Conservation (phyloP, 2,797 vertebrate species). For the Macropodus opercularis region DNA sequence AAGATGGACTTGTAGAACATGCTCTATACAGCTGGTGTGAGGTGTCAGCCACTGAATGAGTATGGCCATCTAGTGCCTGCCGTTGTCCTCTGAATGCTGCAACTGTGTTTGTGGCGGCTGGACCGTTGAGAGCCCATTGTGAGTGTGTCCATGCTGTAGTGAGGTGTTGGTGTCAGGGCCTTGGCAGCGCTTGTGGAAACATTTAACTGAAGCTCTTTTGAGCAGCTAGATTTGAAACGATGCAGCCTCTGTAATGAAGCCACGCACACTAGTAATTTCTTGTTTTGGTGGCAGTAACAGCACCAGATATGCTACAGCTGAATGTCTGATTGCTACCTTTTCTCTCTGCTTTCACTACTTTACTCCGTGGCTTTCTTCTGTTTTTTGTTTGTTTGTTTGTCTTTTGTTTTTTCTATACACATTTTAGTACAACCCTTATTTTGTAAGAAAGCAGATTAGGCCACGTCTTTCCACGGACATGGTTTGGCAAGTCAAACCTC, state of each 20-base stretch:
- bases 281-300: neutral
- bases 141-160: conserved; percentile 53
- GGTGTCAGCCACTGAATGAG: conserved; percentile 11
- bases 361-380: neutral
- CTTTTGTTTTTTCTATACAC: conserved; percentile 16
- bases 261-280: neutral
- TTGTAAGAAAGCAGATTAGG: conserved; percentile 50
- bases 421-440: conserved; percentile 32
- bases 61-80: conserved; percentile 8
- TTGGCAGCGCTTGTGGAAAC: conserved; percentile 71
- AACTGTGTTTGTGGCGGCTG: conserved; percentile 62
- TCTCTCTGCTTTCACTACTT: neutral
- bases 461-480: conserved; percentile 23
- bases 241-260: conserved; percentile 28
- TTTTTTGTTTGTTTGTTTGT: neutral
- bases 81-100: conserved; percentile 56
- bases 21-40: conserved; percentile 10
- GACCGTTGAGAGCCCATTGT: conserved; percentile 60
- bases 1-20: conserved; percentile 2
- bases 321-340: neutral
- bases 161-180: conserved; percentile 64
- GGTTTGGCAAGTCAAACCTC: conserved; percentile 26
- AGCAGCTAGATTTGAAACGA: conserved; percentile 35
- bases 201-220: conserved; percentile 59
- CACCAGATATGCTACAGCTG: too few species aligned